Evolutionary conservation across 2,797 vertebrate species (phyloP).

Genomic region (Tiaroga cobitis): DNA sequence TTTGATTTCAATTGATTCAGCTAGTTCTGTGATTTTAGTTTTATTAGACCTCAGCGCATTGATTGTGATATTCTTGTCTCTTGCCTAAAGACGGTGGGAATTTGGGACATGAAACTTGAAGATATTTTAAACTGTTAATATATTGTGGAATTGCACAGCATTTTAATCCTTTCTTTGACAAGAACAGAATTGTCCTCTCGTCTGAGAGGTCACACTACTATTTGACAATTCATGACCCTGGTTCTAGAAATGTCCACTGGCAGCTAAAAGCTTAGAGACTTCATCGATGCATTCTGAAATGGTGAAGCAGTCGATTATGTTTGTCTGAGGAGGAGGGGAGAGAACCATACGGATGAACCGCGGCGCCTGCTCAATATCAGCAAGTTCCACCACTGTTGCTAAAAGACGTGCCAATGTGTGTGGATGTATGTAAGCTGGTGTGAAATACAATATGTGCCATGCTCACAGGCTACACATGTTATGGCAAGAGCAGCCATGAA

Average conservation of each 20-base stretch:
- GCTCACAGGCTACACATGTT: conserved; percentile 66
- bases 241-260: conserved; percentile 26
- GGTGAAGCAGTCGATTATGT: conserved; percentile 39
- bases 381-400: conserved; percentile 65
- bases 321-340: conserved; percentile 36
- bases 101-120: neutral
- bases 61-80: neutral
- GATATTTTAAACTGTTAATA: neutral
- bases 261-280: conserved; percentile 41
- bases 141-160: neutral
- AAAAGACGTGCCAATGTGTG: conserved; percentile 56
- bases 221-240: conserved; percentile 1
- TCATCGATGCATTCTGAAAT: conserved; percentile 47
- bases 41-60: too few relatives aligned
- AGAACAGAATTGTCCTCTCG: neutral
- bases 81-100: neutral
- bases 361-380: conserved; percentile 60
- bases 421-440: conserved; percentile 64
- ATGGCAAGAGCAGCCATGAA: conserved; percentile 73
- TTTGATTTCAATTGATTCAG: neutral
- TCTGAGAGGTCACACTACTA: conserved; percentile 11
- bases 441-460: conserved; percentile 71
- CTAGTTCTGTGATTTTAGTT: neutral
- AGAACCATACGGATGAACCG: conserved; percentile 61
- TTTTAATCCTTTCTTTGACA: neutral